Percentiles rank a stretch among this genome's conserved stretches.
Evolutionary conservation across 2,797 vertebrate genomes (phyloP).

Genomic region (Sylvilagus floridanus): DNA sequence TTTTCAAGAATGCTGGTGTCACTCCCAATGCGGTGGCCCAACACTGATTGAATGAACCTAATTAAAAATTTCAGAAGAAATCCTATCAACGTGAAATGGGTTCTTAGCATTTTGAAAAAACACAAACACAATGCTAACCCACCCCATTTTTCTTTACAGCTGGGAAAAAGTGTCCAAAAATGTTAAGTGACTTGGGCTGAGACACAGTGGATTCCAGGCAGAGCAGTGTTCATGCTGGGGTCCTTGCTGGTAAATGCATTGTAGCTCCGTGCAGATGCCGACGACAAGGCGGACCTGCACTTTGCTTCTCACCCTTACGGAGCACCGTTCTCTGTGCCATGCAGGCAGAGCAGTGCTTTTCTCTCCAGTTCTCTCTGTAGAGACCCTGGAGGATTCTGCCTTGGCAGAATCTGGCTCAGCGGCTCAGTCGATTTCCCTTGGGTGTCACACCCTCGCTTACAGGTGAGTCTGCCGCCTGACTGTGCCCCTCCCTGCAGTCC

Average conservation of each 20-base stretch:
- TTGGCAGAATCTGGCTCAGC: not conserved
- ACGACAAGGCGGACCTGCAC: not conserved
- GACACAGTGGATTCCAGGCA: not conserved
- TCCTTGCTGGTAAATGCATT: conserved; percentile 10
- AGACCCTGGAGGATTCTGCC: not conserved
- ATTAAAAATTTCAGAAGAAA: conserved; percentile 23
- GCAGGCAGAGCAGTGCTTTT: conserved; percentile 17
- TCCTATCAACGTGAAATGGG: not conserved
- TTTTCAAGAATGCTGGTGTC: not conserved
- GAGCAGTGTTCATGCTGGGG: not conserved
- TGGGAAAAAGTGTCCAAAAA: conserved; percentile 53
- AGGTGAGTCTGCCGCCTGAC: not conserved
- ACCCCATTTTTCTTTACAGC: not conserved
- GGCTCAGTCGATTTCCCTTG: not conserved
- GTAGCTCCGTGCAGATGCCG: not conserved
- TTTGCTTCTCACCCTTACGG: not conserved
- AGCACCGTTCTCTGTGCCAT: not conserved
- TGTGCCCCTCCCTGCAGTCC: not conserved
- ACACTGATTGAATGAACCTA: not conserved
- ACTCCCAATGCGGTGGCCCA: not conserved
- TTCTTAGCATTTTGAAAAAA: not conserved
- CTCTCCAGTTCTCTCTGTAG: not conserved
- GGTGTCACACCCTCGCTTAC: not conserved
- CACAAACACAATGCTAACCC: not conserved
- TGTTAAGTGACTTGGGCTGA: not conserved